Evolutionary conservation across 2,888 invertebrate species (phyloP).

Genomic region (Phortica okadai): DNA sequence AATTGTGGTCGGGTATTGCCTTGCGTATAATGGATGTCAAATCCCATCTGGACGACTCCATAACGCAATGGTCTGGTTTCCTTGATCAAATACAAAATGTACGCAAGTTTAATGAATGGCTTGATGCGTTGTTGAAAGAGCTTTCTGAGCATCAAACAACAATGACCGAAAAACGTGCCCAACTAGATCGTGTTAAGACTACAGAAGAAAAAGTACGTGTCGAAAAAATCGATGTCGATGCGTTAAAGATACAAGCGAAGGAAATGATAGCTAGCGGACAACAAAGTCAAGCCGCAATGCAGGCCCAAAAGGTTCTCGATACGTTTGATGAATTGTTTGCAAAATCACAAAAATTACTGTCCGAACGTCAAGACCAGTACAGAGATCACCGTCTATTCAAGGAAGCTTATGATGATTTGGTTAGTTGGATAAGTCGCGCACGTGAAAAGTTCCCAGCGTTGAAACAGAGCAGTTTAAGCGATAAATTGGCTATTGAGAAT

Average conservation of each 20-base stretch:
- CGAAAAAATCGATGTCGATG: slow-evolving; percentile 93
- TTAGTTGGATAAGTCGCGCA: slow-evolving; percentile 91
- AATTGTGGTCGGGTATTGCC: slow-evolving; percentile 91
- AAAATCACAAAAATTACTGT: slow-evolving; percentile 85
- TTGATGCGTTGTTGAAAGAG: slow-evolving; percentile 86
- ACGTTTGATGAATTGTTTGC: slow-evolving; percentile 89
- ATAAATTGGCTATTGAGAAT: slow-evolving; percentile 92
- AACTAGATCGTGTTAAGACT: slow-evolving; percentile 89
- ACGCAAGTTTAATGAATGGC: slow-evolving; percentile 87
- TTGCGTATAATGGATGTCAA: slow-evolving; percentile 94
- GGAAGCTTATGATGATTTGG: slow-evolving; percentile 92
- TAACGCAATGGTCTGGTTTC: slow-evolving; percentile 94
- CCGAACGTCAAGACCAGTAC: slow-evolving; percentile 90
- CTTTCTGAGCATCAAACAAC: slow-evolving; percentile 86
- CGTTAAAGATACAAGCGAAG: slow-evolving; percentile 87
- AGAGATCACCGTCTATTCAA: slow-evolving; percentile 93
- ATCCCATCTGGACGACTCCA: slow-evolving; percentile 89
- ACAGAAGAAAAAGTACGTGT: slow-evolving; percentile 92
- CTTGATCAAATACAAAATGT: slow-evolving; percentile 91
- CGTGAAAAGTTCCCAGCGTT: slow-evolving; percentile 92
- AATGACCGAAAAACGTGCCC: slow-evolving; percentile 90
- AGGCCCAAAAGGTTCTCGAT: slow-evolving; percentile 90
- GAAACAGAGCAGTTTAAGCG: slow-evolving; percentile 89
- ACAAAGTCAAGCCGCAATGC: slow-evolving; percentile 87
- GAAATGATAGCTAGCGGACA: slow-evolving; percentile 92